phyloP scores from a whole-genome alignment of 2,797 vertebrate genomes.

The Cossypha niveicapilla region DNA sequence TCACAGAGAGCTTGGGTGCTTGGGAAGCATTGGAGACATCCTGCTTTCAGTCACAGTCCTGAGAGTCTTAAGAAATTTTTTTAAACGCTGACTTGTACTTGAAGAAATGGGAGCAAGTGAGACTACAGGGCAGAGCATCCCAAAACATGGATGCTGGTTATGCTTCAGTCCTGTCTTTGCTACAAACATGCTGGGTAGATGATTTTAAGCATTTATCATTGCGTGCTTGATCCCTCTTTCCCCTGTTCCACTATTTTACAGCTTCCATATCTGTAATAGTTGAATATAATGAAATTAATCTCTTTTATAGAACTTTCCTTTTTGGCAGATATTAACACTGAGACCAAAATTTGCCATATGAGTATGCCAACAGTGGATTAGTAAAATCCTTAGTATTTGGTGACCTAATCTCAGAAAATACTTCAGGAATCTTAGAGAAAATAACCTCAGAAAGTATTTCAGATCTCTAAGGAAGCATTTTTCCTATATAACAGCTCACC shows the following conservation, averaged over 20 bases:
- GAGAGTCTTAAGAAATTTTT: neutral
- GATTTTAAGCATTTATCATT: neutral
- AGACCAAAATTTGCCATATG: neutral
- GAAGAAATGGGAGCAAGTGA: neutral
- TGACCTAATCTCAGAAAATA: slow-evolving; percentile 12
- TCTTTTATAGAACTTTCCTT: neutral
- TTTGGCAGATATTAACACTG: neutral
- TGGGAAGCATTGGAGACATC: neutral
- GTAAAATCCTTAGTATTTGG: neutral
- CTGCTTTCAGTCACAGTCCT: neutral
- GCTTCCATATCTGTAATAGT: neutral
- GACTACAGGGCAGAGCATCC: neutral
- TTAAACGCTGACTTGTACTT: neutral
- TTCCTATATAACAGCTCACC: neutral
- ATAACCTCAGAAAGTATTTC: neutral
- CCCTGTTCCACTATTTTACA: neutral
- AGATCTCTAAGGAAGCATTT: neutral
- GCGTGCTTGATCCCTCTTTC: neutral
- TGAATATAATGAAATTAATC: neutral
- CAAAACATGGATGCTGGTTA: neutral
- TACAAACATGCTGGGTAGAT: neutral
- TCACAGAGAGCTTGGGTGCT: neutral
- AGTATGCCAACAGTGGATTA: neutral
- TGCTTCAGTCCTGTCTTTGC: neutral
- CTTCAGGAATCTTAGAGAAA: slow-evolving; percentile 23